Evolutionary conservation across 2,888 invertebrate species (phyloP).

Genomic region (Lottia gigantea): DNA sequence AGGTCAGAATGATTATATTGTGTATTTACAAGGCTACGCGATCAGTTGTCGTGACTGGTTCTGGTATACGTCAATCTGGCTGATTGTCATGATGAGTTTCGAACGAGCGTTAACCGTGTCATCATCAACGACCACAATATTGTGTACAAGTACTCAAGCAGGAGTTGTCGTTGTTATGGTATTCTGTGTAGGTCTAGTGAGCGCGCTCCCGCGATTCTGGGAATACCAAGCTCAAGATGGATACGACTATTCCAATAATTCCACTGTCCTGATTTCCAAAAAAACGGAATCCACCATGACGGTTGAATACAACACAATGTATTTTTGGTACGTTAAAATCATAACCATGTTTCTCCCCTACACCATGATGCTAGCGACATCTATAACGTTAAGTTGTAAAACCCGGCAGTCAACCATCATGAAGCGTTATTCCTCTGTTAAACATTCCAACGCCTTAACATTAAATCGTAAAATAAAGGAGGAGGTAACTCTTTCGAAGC

Average conservation of each 20-base stretch:
- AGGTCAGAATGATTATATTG: constrained; percentile 45
- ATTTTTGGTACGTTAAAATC: constrained; percentile 63
- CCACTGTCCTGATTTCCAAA: constrained; percentile 42
- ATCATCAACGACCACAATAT: constrained; percentile 46
- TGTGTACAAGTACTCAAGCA: constrained; percentile 57
- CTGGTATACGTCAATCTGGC: constrained; percentile 62
- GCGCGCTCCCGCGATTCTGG: constrained; percentile 64
- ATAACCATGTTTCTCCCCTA: constrained; percentile 61
- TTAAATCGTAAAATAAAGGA: constrained; percentile 54
- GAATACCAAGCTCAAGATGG: constrained; percentile 51
- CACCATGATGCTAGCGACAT: constrained; percentile 50
- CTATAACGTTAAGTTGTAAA: constrained; percentile 48
- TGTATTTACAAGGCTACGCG: constrained; percentile 54
- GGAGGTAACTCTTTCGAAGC: constrained; percentile 53
- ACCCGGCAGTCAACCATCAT: constrained; percentile 46
- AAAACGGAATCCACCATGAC: constrained; percentile 47
- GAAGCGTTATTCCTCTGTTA: constrained; percentile 47
- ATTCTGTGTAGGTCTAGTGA: constrained; percentile 57
- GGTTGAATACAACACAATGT: constrained; percentile 59
- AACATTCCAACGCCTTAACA: constrained; percentile 48
- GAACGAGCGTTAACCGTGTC: constrained; percentile 58
- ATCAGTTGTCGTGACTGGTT: constrained; percentile 61
- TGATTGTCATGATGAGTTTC: constrained; percentile 59
- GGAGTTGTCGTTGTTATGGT: constrained; percentile 57
- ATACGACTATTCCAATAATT: constrained; percentile 40